These are phyloP conservation scores for Grammomys dolichurus DNA, from an alignment of 2,113 vertebrate genomes.

Conservation along the genomic window DNA sequence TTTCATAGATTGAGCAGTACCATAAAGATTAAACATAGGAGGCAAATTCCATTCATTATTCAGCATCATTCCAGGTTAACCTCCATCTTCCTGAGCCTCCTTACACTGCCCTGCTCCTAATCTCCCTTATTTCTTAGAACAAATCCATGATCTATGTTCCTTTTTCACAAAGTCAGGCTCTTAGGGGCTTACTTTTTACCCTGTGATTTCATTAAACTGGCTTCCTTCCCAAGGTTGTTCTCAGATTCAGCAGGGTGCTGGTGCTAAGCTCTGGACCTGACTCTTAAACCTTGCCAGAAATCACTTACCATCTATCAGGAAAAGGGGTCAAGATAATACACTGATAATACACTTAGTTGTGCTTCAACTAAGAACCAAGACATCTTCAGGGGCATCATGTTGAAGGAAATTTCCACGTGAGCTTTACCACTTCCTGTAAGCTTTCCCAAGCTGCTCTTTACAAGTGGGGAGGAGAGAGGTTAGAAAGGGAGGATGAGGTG, in stretches of 20 bases:
- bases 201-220: neutral
- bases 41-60: neutral
- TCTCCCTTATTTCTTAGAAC: neutral
- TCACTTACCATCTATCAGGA: neutral
- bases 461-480: neutral
- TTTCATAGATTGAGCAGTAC: neutral
- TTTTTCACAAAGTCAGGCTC: neutral
- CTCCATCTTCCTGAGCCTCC: neutral
- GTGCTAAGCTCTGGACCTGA: neutral
- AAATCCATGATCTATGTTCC: neutral
- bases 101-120: neutral
- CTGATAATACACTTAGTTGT: neutral
- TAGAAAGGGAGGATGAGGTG: neutral
- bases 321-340: neutral
- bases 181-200: neutral
- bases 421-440: neutral
- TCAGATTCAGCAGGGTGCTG: neutral
- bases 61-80: neutral
- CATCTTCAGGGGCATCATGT: neutral
- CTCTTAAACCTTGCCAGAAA: neutral
- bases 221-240: conserved; percentile 3
- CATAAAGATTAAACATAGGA: neutral
- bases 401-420: neutral
- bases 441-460: neutral
- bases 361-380: neutral